Conservation (phyloP, 2,113 vertebrate species). For the Nycticebus coucang region DNA sequence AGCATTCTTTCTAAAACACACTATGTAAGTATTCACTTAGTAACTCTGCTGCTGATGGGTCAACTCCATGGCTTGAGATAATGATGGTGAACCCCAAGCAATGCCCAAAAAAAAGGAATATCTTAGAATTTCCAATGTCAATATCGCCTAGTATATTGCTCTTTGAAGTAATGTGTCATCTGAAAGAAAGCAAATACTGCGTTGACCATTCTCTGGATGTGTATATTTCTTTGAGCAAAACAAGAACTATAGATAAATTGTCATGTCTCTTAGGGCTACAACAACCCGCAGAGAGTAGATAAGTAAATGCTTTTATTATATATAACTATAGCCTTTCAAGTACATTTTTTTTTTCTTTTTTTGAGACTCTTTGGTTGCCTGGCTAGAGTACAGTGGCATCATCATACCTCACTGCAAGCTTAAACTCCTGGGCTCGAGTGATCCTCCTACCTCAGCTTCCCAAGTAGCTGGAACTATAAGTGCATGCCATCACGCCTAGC, state of each 20-base stretch:
- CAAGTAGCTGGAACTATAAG: too few species aligned
- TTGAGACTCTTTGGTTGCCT: too few species aligned
- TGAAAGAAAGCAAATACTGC: conserved; percentile 1
- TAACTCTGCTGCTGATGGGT: not conserved
- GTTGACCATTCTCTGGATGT: not conserved
- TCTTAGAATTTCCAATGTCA: not conserved
- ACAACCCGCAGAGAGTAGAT: not conserved
- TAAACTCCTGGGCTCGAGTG: too few species aligned
- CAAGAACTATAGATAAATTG: conserved; percentile 4
- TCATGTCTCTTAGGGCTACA: not conserved
- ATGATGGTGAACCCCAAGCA: not conserved
- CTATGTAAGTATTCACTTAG: not conserved
- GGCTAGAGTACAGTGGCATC: too few species aligned
- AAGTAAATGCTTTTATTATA: not conserved
- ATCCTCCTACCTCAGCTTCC: too few species aligned
- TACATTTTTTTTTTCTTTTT: not conserved
- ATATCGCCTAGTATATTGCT: not conserved
- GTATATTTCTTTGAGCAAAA: not conserved
- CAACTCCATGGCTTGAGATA: not conserved
- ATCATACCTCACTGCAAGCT: too few species aligned
- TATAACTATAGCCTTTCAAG: not conserved
- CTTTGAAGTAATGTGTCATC: not conserved
- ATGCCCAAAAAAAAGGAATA: not conserved
- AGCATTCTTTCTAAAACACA: conserved; percentile 17
- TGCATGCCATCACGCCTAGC: too few species aligned